Evolutionary conservation across 2,797 vertebrate genomes (phyloP).

Genomic region (Xyrichtys novacula): DNA sequence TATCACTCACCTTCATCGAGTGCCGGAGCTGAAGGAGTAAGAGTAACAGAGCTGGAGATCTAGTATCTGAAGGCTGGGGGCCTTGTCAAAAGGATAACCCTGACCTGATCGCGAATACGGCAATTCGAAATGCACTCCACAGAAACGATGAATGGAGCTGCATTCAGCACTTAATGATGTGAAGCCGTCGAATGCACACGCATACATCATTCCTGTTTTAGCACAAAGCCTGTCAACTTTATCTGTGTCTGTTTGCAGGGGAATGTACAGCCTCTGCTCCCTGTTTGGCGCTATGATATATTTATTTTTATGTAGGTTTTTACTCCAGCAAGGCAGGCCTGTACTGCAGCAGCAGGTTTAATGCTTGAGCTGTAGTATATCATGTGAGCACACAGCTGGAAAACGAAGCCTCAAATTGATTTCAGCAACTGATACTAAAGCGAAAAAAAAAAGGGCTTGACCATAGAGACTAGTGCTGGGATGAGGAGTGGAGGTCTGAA

Average conservation of each 20-base stretch:
- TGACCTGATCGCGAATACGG: conserved; percentile 49
- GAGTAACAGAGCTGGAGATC: conserved; percentile 34
- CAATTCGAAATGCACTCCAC: conserved; percentile 37
- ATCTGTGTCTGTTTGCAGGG: conserved; percentile 30
- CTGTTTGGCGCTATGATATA: conserved; percentile 28
- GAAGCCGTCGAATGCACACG: conserved; percentile 15
- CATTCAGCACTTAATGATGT: conserved; percentile 22
- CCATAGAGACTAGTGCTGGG: conserved; percentile 20
- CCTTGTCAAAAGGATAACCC: conserved; percentile 47
- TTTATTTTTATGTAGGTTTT: conserved; percentile 31
- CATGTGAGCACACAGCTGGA: conserved; percentile 47
- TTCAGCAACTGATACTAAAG: conserved; percentile 46
- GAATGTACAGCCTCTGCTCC: conserved; percentile 9
- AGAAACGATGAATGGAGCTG: conserved; percentile 47
- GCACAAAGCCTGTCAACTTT: conserved; percentile 28
- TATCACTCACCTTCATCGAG: conserved; percentile 34
- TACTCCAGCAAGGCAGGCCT: conserved; percentile 7
- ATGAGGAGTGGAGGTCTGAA: conserved; percentile 31
- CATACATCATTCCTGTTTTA: conserved; percentile 29
- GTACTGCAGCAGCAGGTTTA: conserved; percentile 18
- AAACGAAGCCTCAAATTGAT: conserved; percentile 51
- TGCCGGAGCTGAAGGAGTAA: conserved; percentile 29
- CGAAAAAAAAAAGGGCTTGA: conserved; percentile 27
- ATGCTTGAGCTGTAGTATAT: conserved; percentile 25
- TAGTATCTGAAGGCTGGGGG: conserved; percentile 34